These are phyloP conservation scores for Varanus salvator DNA, from an alignment of 2,113 vertebrate genomes.

Conservation along the genomic window DNA sequence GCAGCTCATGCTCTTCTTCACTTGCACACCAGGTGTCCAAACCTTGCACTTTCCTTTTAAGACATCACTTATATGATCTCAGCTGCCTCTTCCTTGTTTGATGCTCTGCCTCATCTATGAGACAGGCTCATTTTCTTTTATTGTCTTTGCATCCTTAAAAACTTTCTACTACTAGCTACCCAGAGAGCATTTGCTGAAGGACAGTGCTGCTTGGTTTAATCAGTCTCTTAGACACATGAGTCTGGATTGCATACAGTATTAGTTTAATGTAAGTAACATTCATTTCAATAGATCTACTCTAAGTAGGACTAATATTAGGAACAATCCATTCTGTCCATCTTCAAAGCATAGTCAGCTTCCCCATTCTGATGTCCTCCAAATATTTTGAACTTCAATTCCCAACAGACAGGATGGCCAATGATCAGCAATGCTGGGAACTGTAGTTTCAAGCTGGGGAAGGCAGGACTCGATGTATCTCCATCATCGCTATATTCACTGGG, in stretches of 20 bases:
- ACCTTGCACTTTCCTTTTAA: background rate
- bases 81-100: background rate
- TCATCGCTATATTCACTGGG: background rate
- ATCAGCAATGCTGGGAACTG: too few species aligned
- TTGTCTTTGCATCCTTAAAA: background rate
- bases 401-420: too few species aligned
- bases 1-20: background rate
- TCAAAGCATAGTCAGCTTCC: background rate
- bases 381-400: too few species aligned
- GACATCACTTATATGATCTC: background rate
- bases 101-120: background rate
- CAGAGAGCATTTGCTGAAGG: background rate
- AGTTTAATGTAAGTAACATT: too few species aligned
- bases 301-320: too few species aligned
- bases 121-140: background rate
- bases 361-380: too few species aligned
- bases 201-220: background rate
- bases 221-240: background rate
- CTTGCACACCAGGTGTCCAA: background rate
- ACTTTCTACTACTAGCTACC: background rate
- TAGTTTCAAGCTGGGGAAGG: too few species aligned
- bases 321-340: background rate
- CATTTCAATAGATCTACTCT: too few species aligned
- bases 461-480: background rate
- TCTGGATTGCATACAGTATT: background rate